Evolutionary conservation across 1,140 invertebrate genomes (phyloP).

Genomic region (Plodia interpunctella): DNA sequence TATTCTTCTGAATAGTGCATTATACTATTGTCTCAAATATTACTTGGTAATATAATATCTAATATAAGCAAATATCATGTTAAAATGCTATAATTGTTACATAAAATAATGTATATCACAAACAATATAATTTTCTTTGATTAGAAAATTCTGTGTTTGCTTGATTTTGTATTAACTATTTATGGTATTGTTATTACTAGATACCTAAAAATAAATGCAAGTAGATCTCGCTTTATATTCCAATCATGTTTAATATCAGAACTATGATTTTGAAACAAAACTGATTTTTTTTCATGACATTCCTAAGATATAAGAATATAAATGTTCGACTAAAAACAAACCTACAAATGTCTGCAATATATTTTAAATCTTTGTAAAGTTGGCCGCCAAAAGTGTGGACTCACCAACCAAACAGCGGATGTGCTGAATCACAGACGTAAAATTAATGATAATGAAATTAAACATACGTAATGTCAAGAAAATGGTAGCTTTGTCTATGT

Average conservation of each 20-base stretch:
- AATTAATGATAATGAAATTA: neutral
- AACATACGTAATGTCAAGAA: slow-evolving; percentile 1
- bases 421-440: neutral
- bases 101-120: neutral
- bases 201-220: neutral
- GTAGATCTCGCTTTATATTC: no score
- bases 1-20: neutral
- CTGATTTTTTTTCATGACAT: slow-evolving; percentile 21
- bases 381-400: neutral
- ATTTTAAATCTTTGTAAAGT: neutral
- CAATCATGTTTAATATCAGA: neutral
- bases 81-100: neutral
- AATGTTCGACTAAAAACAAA: neutral
- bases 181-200: slow-evolving; percentile 8
- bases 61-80: neutral
- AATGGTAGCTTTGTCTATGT: neutral
- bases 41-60: neutral
- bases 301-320: slow-evolving; percentile 16
- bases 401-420: neutral
- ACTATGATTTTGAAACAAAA: neutral
- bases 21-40: slow-evolving; percentile 1
- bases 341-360: neutral
- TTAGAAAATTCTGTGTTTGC: neutral
- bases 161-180: neutral
- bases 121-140: neutral